phyloP scores from a whole-genome alignment of 1,140 invertebrate species.

The Leptopilina clavipes region DNA sequence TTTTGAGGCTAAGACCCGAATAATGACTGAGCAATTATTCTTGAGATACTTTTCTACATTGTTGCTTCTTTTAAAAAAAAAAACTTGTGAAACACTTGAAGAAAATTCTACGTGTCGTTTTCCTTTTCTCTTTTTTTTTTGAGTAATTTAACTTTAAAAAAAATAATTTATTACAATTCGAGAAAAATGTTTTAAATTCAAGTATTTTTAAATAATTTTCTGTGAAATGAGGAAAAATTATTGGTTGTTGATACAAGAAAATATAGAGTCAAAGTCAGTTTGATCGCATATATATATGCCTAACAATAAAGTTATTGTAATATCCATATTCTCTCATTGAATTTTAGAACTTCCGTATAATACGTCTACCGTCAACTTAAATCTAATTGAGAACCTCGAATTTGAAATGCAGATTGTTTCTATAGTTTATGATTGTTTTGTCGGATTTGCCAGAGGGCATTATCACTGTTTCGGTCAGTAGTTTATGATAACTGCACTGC shows the following conservation, averaged over 20 bases:
- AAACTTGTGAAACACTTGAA: slow-evolving; percentile 28
- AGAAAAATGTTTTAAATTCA: too few relatives aligned
- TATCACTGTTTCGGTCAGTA: slow-evolving; percentile 20
- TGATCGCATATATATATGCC: background rate
- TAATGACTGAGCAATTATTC: slow-evolving; percentile 64
- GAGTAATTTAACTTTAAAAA: too few relatives aligned
- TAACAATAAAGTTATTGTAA: too few relatives aligned
- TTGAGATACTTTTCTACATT: slow-evolving; percentile 66
- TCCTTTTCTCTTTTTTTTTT: too few relatives aligned
- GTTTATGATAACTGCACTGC: slow-evolving; percentile 11
- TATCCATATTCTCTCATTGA: background rate
- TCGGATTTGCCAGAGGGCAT: background rate
- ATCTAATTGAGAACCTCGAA: background rate
- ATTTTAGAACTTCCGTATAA: background rate
- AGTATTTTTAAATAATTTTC: too few relatives aligned
- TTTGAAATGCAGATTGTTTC: slow-evolving; percentile 21
- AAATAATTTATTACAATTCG: too few relatives aligned
- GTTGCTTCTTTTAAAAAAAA: slow-evolving; percentile 55
- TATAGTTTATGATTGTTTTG: slow-evolving; percentile 26
- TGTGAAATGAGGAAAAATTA: too few relatives aligned
- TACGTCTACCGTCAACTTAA: background rate
- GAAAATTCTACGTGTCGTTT: too few relatives aligned
- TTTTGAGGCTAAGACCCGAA: slow-evolving; percentile 45
- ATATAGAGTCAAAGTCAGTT: background rate
- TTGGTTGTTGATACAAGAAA: background rate